Evolutionary conservation across 2,113 vertebrate species (phyloP), one percentile per base, ranked within the genome.

Genomic region (Anthoscopus minutus): DNA sequence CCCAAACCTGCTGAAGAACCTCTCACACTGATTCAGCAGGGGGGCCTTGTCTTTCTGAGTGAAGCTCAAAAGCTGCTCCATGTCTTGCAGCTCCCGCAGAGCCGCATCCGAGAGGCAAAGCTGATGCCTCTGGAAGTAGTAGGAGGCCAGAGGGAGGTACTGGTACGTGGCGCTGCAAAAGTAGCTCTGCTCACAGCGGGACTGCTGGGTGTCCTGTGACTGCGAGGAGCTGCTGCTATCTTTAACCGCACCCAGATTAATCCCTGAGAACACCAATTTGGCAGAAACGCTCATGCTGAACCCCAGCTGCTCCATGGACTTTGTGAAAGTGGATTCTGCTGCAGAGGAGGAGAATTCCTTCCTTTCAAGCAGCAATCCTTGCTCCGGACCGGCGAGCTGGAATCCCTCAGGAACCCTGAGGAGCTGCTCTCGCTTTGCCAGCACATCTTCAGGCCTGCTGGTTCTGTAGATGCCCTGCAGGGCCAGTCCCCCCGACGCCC

Each of bases 1-100:
- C 15, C 97, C 97, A 84, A 97, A 98, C 35, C 60, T 97, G 4
- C 60, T 53, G 86, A 98, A 98, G 92, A 98, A 98, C 6, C 20
- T 77, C 15, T 48, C 35, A 3, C 60, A 58, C 18, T 7, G n/a
- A 8, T 37, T 93, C 19, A 42, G 11, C 14, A 79, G 4, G 3
- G 0, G 0, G 5, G 35, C 4, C 16, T 16, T 76, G 18, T 94
- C 89, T 37, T 54, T 56, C 20, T 6, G 1, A 4, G 19, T 20
- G 38, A 50, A 14, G 57, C 31, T 24, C 66, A 95, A 18, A 37
- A 97, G 47, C 1, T 77, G 35, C 71, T 98, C 97, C 5, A 97
- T 80, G n/a, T 8, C 9, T 47, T 96, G 95, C 65, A 98, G 23
- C 65, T 96, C 96, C 37, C 13, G 71, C 44, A 98, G 69, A n/a